Conservation (phyloP, 2,888 invertebrate genomes). For the Papilio protenor region DNA sequence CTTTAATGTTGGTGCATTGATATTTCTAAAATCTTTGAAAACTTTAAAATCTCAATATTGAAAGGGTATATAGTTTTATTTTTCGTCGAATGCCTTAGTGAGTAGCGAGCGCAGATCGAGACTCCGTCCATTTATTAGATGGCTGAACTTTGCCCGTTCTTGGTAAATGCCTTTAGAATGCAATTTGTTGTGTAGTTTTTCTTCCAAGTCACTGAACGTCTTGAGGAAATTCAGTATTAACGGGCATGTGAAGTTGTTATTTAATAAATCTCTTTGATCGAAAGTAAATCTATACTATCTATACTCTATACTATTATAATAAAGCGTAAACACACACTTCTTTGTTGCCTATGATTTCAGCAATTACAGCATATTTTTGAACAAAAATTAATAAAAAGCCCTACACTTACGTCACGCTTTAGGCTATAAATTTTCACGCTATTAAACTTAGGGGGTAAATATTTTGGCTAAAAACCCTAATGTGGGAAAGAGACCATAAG, state of each 20-base stretch:
- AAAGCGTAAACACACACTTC: too few species aligned
- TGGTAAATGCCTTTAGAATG: conserved; percentile 35
- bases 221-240: conserved; percentile 19
- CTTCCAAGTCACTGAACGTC: conserved; percentile 37
- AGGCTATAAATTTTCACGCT: too few species aligned
- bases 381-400: too few species aligned
- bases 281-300: not conserved
- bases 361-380: too few species aligned
- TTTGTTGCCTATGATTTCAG: too few species aligned
- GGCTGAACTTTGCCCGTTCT: conserved; percentile 39
- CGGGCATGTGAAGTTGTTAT: conserved; percentile 6
- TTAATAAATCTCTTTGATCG: conserved; percentile 17
- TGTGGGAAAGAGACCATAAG: too few species aligned
- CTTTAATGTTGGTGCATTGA: not conserved
- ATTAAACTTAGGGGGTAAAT: too few species aligned
- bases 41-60: conserved; percentile 14
- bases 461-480: too few species aligned
- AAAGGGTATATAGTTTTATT: conserved; percentile 25
- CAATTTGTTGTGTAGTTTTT: conserved; percentile 40
- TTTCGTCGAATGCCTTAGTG: conserved; percentile 12
- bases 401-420: too few species aligned
- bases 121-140: conserved; percentile 36
- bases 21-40: conserved; percentile 7
- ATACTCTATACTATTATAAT: too few species aligned
- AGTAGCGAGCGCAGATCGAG: conserved; percentile 27